Conservation (phyloP, 2,797 vertebrate species). For the Okamejei kenojei region DNA sequence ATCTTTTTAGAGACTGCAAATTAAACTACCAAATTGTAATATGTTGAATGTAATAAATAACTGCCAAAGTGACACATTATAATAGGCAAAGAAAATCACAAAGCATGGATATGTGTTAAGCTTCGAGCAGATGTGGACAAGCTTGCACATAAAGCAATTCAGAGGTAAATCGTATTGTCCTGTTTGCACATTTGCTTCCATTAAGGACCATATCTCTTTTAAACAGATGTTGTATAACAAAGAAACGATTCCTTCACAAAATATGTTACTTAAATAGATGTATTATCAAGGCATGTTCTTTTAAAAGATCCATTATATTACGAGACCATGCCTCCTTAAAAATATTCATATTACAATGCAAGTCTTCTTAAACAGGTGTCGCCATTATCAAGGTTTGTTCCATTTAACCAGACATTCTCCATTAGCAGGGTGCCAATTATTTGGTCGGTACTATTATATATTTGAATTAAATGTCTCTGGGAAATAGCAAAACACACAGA, state of each 20-base stretch:
- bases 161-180: neutral
- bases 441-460: conserved; percentile 2
- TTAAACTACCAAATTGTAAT: neutral
- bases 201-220: neutral
- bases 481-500: neutral
- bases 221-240: conserved; percentile 7
- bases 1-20: neutral
- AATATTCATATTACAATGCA: neutral
- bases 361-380: conserved; percentile 4
- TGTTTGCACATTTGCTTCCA: neutral
- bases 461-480: neutral
- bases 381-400: neutral
- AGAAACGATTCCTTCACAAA: conserved; percentile 18
- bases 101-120: neutral
- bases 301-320: conserved; percentile 4
- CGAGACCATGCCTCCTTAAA: neutral
- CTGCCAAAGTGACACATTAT: neutral
- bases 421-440: neutral
- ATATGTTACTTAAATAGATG: neutral
- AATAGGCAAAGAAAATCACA: neutral
- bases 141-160: neutral
- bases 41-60: neutral
- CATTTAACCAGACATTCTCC: neutral
- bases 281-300: neutral
- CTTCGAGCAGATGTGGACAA: neutral